phyloP scores from a whole-genome alignment of 2,888 invertebrate genomes.

The Tenthredo mesomela region DNA sequence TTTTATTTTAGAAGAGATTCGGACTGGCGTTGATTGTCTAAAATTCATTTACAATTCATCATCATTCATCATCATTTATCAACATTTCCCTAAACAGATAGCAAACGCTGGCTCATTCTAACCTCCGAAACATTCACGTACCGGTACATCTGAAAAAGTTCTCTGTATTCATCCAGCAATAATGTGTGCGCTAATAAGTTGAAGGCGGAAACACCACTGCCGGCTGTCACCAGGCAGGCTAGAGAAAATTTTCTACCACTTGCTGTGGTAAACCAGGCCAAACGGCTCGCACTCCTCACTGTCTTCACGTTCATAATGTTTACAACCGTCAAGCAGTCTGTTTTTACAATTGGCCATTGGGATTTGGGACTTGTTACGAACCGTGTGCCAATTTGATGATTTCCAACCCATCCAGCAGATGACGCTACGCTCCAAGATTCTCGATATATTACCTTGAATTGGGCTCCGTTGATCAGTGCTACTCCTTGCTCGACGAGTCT shows the following conservation, averaged over 20 bases:
- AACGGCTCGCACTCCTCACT: background rate
- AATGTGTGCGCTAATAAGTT: slow-evolving; percentile 83
- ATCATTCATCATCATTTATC: background rate
- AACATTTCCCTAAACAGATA: slow-evolving; percentile 32
- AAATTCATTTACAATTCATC: slow-evolving; percentile 62
- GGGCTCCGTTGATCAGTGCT: no score
- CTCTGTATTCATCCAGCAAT: slow-evolving; percentile 82
- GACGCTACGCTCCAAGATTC: no score
- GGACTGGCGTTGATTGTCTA: slow-evolving; percentile 83
- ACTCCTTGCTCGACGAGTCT: no score
- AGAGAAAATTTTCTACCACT: background rate
- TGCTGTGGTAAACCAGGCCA: slow-evolving; percentile 25
- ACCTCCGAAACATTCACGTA: slow-evolving; percentile 70
- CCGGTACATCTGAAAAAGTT: slow-evolving; percentile 84
- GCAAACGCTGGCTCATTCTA: background rate
- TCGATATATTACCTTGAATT: no score
- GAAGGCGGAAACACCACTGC: background rate
- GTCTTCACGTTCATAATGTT: background rate
- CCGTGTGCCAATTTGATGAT: no score
- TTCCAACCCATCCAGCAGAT: no score
- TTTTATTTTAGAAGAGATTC: slow-evolving; percentile 79
- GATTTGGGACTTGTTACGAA: no score
- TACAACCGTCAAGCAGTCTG: background rate
- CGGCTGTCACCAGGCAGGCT: background rate
- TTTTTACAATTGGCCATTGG: no score